These are phyloP conservation scores for Vireo griseus DNA, from an alignment of 2,797 vertebrate species.

Conservation along the genomic window DNA sequence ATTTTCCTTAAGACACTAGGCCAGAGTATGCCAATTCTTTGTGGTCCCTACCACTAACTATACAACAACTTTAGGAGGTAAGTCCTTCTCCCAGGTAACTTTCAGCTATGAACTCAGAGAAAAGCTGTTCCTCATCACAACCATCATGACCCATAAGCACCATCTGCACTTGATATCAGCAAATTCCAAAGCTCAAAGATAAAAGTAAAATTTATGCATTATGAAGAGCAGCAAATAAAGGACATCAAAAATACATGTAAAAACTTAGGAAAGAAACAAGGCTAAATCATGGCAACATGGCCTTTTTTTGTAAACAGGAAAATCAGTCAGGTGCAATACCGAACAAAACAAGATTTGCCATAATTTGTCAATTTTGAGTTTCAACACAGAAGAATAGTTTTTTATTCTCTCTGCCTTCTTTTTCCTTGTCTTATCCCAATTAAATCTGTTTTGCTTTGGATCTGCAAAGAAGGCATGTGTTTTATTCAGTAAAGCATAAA, in stretches of 20 bases:
- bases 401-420: neutral
- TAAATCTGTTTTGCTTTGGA: neutral
- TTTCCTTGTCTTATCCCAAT: neutral
- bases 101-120: neutral
- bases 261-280: neutral
- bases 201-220: neutral
- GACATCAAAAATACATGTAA: neutral
- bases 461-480: neutral
- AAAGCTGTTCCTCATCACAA: neutral
- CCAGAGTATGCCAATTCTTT: neutral
- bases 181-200: neutral
- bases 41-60: neutral
- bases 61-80: neutral
- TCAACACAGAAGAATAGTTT: neutral
- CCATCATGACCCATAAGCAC: neutral
- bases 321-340: neutral
- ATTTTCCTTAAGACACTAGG: neutral
- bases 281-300: neutral
- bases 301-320: neutral
- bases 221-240: neutral
- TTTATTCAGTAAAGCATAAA: slow-evolving; percentile 13
- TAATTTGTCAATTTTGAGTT: neutral
- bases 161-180: neutral
- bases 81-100: neutral
- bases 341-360: neutral